Base-by-base conservation (phyloP, 2,888 invertebrate genomes). In the Morinoia aosen region DNA sequence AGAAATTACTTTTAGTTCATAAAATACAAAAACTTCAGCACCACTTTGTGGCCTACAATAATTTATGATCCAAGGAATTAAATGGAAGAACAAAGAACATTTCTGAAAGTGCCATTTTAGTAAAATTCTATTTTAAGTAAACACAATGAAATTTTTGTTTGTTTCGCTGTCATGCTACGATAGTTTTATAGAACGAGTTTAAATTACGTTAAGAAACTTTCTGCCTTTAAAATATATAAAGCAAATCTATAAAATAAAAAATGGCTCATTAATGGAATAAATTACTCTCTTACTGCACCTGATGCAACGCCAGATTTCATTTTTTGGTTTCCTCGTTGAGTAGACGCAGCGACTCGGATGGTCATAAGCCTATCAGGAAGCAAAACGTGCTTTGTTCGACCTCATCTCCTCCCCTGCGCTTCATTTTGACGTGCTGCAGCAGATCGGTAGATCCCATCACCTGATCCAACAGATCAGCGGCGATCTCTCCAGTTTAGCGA, bases 401-500 rank as follows among this genome's bases (percentile, higher is more conserved):
- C 76, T 33, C 12, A 76, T 76, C 76, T 76, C 25, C 76, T 76
- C 76, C 76, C 76, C 76, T 76, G 33, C 76, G 10, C 33, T 76
- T 76, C 76, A 76, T 76, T 76, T 76, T 76, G 76, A 76, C 76
- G 76, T 76, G 76, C 76, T 76, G 76, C 76, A 25, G 25, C 76
- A 76, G 76, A 76, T 76, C 76, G 76, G 76, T 76, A 76, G 76
- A 76, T 76, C 76, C 76, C 76, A 76, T 76, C 76, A 76, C 76
- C 76, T 76, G 76, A 76, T 76, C 76, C 76, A 76, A 76, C 76
- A 76, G 76, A 76, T 76, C 76, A 76, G 76, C 76, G 1, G 76
- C 16, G 7, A 76, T 76, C 76, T 76, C 76, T 76, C 33, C 25
- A 33, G 76, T 76, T 76, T 76, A 76, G 76, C 25, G 76, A 76